Percentiles rank a stretch among this genome's conserved stretches.
These are phyloP conservation scores for Nephrotoma appendiculata DNA, from an alignment of 2,888 invertebrate genomes.

Conservation along the genomic window DNA sequence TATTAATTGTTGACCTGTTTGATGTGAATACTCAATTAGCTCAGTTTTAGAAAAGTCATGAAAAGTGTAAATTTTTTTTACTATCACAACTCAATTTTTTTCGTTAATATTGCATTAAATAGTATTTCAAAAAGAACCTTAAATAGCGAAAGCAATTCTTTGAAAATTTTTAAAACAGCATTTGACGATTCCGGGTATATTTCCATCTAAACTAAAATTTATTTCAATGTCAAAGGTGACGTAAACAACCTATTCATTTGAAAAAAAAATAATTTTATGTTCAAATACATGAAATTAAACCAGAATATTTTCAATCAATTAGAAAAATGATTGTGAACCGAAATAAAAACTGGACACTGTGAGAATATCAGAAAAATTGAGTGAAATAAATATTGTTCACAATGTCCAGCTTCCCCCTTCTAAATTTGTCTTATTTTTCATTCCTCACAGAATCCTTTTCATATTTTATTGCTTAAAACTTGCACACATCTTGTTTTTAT, in stretches of 20 bases:
- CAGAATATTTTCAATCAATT: background rate
- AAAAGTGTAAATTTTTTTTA: too few species aligned
- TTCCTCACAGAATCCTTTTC: background rate
- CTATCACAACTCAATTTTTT: too few species aligned
- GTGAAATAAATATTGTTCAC: too few species aligned
- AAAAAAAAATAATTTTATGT: background rate
- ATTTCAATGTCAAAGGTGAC: background rate
- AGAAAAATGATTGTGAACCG: background rate
- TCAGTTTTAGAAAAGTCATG: too few species aligned
- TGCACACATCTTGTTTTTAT: background rate
- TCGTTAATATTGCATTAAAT: too few species aligned
- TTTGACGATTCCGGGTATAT: too few species aligned
- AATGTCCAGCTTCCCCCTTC: background rate
- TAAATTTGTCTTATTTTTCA: background rate
- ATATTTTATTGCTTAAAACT: background rate
- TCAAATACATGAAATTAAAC: background rate
- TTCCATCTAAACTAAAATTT: background rate
- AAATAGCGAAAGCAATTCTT: too few species aligned
- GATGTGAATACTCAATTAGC: too few species aligned
- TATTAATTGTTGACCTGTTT: too few species aligned
- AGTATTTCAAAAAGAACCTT: too few species aligned
- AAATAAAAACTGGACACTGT: background rate
- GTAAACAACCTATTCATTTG: background rate
- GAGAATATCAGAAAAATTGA: background rate
- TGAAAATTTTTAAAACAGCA: too few species aligned